phyloP scores from a whole-genome alignment of 2,888 invertebrate genomes.

The Pterostichus madidus region DNA sequence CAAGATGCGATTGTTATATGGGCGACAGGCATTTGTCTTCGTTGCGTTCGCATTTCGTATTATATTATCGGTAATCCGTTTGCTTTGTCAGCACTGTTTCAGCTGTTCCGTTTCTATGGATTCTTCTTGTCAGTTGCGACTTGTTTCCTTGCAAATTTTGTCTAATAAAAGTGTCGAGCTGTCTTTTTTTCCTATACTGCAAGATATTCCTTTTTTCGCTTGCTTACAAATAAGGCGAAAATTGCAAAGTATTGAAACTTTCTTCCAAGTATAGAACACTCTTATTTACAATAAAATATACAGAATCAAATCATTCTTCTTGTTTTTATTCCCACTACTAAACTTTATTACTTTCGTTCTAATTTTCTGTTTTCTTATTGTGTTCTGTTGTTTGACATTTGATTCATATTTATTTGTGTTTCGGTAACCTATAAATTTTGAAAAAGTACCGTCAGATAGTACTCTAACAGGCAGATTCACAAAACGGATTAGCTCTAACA shows the following conservation, averaged over 20 bases:
- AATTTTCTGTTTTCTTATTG: too few relatives aligned
- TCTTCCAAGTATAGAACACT: not conserved
- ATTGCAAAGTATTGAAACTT: conserved; percentile 11
- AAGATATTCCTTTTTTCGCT: conserved; percentile 17
- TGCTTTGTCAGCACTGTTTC: conserved; percentile 52
- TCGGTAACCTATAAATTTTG: too few relatives aligned
- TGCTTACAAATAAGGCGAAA: conserved; percentile 33
- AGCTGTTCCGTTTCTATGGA: conserved; percentile 33
- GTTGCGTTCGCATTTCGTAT: conserved; percentile 39
- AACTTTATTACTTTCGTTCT: not conserved
- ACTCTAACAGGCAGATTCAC: too few relatives aligned
- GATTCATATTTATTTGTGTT: too few relatives aligned
- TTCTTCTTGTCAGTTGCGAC: conserved; percentile 46
- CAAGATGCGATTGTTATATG: conserved; percentile 8
- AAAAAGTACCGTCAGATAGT: too few relatives aligned
- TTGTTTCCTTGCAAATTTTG: conserved; percentile 53
- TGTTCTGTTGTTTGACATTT: too few relatives aligned
- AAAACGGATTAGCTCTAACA: too few relatives aligned
- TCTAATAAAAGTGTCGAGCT: conserved; percentile 54
- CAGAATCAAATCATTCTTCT: not conserved
- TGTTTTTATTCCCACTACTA: not conserved
- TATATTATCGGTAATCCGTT: conserved; percentile 50
- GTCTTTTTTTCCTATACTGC: conserved; percentile 32
- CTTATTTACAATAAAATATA: conserved; percentile 20
- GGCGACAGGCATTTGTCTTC: conserved; percentile 34